A percentile compares a stretch with the other conserved stretches of the same genome.
These are phyloP conservation scores for Atopsyche davidsoni DNA, from an alignment of 1,140 invertebrate species.

Conservation along the genomic window DNA sequence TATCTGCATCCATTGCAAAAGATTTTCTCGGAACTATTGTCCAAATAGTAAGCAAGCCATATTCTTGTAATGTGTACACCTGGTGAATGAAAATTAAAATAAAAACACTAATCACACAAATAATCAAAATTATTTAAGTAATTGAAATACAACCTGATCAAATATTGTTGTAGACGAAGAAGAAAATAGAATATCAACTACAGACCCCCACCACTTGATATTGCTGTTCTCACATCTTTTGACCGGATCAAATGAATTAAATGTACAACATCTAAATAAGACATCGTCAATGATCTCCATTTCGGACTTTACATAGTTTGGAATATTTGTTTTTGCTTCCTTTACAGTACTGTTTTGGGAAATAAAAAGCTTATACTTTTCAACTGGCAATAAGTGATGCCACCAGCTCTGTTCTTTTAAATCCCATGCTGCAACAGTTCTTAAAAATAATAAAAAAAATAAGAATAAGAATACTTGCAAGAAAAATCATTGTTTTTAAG, in stretches of 20 bases:
- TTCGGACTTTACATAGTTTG: too few relatives aligned
- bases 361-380: too few relatives aligned
- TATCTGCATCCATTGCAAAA: conserved; percentile 31
- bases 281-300: too few relatives aligned
- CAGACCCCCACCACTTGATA: conserved; percentile 11
- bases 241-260: too few relatives aligned
- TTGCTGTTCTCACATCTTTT: too few relatives aligned
- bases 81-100: conserved; percentile 29
- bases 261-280: too few relatives aligned
- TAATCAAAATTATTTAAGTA: neutral
- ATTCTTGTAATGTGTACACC: conserved; percentile 38
- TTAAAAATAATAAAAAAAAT: conserved; percentile 9
- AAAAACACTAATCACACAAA: neutral
- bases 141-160: neutral
- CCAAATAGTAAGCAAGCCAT: conserved; percentile 40
- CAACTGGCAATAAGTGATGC: too few relatives aligned
- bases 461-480: conserved; percentile 1
- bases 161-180: too few relatives aligned
- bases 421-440: conserved; percentile 22
- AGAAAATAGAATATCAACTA: conserved; percentile 16
- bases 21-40: conserved; percentile 39
- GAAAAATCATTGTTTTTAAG: too few relatives aligned
- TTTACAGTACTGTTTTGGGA: too few relatives aligned
- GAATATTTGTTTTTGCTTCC: too few relatives aligned
- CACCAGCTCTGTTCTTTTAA: conserved; percentile 25